Evolutionary conservation across 2,113 vertebrate species (phyloP).

Genomic region (Notothenia coriiceps): DNA sequence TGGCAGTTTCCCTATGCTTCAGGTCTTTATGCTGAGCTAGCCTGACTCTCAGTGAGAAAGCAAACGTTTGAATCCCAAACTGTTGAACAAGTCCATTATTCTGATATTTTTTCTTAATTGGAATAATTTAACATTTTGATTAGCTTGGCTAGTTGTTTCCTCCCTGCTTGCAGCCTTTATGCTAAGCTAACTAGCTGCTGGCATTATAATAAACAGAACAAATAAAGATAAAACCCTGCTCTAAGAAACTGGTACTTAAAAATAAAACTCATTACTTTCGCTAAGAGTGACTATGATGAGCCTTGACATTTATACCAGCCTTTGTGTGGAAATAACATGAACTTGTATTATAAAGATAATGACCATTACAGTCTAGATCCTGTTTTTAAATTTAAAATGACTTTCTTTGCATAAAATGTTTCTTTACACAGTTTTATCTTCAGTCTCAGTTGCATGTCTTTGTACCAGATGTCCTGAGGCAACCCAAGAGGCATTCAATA

Average conservation of each 20-base stretch:
- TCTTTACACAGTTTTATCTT: conserved; percentile 6
- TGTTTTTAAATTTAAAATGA: background rate
- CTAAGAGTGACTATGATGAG: background rate
- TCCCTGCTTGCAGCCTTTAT: background rate
- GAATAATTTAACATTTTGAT: too few species aligned
- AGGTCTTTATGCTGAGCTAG: too few species aligned
- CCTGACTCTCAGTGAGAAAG: too few species aligned
- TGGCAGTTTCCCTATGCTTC: too few species aligned
- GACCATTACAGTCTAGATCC: background rate
- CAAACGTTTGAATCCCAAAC: too few species aligned
- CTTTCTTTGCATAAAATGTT: background rate
- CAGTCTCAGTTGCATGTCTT: conserved; percentile 1
- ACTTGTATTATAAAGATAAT: background rate
- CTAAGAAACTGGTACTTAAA: background rate
- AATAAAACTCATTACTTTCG: background rate
- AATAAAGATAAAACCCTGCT: background rate
- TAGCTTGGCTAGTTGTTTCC: background rate
- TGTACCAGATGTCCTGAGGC: conserved; percentile 26
- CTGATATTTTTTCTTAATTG: too few species aligned
- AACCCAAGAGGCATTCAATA: conserved; percentile 29
- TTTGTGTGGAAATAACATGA: background rate
- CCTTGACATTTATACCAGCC: background rate
- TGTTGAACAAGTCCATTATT: too few species aligned
- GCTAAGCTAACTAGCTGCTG: background rate
- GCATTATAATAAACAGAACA: background rate